These are phyloP conservation scores for Taenaris catops DNA, from an alignment of 2,888 invertebrate genomes.

Conservation along the genomic window DNA sequence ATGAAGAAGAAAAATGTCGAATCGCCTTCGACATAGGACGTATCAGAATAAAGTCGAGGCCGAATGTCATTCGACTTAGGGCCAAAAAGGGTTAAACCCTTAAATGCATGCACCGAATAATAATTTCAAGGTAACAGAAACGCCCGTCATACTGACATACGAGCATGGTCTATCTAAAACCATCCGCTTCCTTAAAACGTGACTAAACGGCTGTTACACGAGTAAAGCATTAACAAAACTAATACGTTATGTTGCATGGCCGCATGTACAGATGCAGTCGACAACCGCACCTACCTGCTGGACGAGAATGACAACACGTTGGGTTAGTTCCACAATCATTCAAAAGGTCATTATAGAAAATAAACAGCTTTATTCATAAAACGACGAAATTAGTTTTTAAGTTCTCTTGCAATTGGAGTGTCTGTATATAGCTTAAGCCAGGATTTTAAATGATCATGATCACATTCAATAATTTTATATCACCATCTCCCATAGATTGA, in stretches of 20 bases:
- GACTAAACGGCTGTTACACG: slow-evolving; percentile 3
- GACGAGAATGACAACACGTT: slow-evolving; percentile 85
- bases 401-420: too few species aligned
- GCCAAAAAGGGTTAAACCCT: slow-evolving; percentile 10
- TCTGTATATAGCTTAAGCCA: too few species aligned
- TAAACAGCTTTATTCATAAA: too few species aligned
- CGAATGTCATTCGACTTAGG: too few species aligned
- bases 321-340: slow-evolving; percentile 63
- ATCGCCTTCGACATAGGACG: too few species aligned
- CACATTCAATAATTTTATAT: too few species aligned
- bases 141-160: not conserved
- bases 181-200: slow-evolving; percentile 1
- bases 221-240: slow-evolving; percentile 11
- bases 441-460: too few species aligned
- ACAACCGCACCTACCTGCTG: slow-evolving; percentile 89
- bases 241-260: slow-evolving; percentile 47
- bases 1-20: too few species aligned
- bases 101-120: slow-evolving; percentile 3
- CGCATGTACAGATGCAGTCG: slow-evolving; percentile 83
- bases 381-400: too few species aligned
- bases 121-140: not conserved
- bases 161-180: slow-evolving; percentile 12
- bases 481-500: too few species aligned
- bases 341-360: slow-evolving; percentile 10
- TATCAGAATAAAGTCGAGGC: too few species aligned